These are phyloP conservation scores for Eristalis arbustorum DNA, from an alignment of 2,888 invertebrate species.

Conservation along the genomic window DNA sequence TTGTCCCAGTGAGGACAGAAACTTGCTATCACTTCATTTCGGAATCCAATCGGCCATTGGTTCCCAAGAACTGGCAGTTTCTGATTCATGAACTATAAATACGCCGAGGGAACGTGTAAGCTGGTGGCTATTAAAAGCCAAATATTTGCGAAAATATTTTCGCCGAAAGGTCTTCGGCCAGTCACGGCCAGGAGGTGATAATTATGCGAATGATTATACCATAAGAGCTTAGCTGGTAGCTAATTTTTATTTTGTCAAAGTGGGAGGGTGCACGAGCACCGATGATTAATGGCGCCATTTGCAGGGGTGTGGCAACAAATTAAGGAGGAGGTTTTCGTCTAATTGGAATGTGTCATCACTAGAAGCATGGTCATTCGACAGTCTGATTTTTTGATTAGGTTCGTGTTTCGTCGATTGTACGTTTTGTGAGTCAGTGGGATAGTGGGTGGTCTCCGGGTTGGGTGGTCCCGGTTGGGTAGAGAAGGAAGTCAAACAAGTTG, in stretches of 20 bases:
- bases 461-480: too few relatives aligned
- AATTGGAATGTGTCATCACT: background rate
- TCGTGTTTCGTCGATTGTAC: too few relatives aligned
- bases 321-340: background rate
- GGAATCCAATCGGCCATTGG: too few relatives aligned
- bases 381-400: too few relatives aligned
- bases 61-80: background rate
- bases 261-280: background rate
- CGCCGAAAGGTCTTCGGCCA: background rate
- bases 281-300: background rate
- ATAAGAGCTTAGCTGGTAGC: background rate
- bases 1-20: too few relatives aligned
- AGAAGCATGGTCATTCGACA: background rate
- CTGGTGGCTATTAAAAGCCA: background rate
- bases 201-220: background rate
- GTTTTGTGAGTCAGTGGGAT: too few relatives aligned
- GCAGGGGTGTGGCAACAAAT: background rate
- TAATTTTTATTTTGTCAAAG: background rate
- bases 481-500: too few relatives aligned
- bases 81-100: background rate
- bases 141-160: background rate
- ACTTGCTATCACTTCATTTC: too few relatives aligned
- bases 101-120: background rate
- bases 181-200: background rate
- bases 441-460: too few relatives aligned